These are phyloP conservation scores for Epirrita christyi DNA, from an alignment of 2,888 invertebrate species.

Conservation along the genomic window DNA sequence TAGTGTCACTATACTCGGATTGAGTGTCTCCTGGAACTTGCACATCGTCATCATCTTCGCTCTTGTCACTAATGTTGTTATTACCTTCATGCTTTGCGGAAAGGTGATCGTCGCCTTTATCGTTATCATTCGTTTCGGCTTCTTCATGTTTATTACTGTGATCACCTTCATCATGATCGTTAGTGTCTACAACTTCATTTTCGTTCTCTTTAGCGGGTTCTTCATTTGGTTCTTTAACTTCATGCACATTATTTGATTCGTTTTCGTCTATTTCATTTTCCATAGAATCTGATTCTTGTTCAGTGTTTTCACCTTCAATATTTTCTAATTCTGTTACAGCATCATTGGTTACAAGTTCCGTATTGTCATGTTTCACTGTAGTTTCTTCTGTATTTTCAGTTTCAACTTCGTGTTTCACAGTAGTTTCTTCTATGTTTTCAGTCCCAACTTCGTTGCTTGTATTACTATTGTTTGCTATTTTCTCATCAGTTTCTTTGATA, in stretches of 20 bases:
- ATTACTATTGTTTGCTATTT: constrained; percentile 28
- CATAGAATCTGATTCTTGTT: constrained; percentile 16
- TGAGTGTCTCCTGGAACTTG: constrained; percentile 77
- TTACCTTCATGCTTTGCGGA: constrained; percentile 69
- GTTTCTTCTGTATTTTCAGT: constrained; percentile 25
- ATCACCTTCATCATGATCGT: constrained; percentile 29
- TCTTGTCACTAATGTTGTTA: constrained; percentile 61
- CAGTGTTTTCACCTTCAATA: constrained; percentile 8
- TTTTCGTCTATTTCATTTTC: constrained; percentile 22
- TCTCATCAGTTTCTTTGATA: constrained; percentile 35
- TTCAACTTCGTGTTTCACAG: constrained; percentile 23
- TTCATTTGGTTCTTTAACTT: constrained; percentile 14
- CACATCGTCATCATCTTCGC: constrained; percentile 84
- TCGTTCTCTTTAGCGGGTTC: constrained; percentile 13
- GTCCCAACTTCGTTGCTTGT: constrained; percentile 27
- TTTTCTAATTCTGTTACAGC: constrained; percentile 31
- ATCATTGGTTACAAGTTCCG: constrained; percentile 33
- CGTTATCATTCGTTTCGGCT: constrained; percentile 22
- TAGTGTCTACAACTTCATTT: constrained; percentile 25
- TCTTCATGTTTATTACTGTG: constrained; percentile 22
- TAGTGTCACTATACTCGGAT: constrained; percentile 71
- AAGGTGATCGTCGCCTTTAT: constrained; percentile 38
- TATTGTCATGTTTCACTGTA: neutral
- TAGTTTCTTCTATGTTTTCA: constrained; percentile 33
- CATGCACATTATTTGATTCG: constrained; percentile 20